Conservation (phyloP, 1,140 invertebrate genomes). For the Cherax destructor region DNA sequence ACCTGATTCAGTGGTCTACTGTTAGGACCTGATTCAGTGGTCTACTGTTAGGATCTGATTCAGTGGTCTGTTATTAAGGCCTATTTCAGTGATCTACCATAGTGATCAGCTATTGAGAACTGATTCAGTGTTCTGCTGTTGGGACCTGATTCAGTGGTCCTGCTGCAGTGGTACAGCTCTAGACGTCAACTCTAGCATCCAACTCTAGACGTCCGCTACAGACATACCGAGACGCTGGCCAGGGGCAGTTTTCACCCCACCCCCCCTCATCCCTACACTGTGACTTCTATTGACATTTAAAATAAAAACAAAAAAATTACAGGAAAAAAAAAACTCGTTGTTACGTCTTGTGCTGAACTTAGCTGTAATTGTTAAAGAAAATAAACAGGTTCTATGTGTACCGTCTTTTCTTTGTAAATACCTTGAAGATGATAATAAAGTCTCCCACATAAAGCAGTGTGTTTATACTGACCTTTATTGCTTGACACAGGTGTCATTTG, state of each 20-base stretch:
- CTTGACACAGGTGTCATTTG: too few species aligned
- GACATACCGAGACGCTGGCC: neutral
- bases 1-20: too few species aligned
- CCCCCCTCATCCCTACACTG: neutral
- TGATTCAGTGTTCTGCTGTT: neutral
- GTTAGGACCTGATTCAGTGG: too few species aligned
- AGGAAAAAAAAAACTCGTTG: conserved; percentile 32
- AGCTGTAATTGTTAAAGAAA: conserved; percentile 45
- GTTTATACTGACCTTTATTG: too few species aligned
- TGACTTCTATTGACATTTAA: neutral
- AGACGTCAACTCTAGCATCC: too few species aligned
- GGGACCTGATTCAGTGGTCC: neutral
- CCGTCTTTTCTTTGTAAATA: conserved; percentile 8
- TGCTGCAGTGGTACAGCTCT: too few species aligned
- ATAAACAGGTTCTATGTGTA: conserved; percentile 22
- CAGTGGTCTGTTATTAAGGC: too few species aligned
- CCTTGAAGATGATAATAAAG: neutral
- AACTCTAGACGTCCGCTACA: neutral
- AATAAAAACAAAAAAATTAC: conserved; percentile 11
- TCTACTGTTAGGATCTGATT: too few species aligned
- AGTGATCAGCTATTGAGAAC: too few species aligned
- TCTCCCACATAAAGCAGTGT: neutral
- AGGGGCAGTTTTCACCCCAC: neutral
- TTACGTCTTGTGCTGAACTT: conserved; percentile 35
- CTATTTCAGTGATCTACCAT: too few species aligned